Evolutionary conservation across 2,797 vertebrate genomes (phyloP).

Genomic region (Tympanoctomys barrerae): DNA sequence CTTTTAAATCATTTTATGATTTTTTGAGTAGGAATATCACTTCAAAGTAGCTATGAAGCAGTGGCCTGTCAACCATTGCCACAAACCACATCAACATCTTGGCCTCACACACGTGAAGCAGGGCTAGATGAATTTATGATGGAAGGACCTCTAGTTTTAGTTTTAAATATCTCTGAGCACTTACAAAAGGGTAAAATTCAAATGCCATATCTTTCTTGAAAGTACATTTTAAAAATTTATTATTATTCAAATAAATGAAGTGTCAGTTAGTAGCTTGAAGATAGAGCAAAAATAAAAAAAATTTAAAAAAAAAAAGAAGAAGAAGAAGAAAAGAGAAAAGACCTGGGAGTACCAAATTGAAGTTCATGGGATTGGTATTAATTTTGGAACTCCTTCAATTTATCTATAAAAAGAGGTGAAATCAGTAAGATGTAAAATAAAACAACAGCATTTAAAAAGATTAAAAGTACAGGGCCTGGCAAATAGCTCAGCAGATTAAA

Average conservation of each 20-base stretch:
- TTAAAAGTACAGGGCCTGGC: background rate
- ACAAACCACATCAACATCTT: background rate
- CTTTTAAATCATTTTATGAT: background rate
- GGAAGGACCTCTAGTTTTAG: background rate
- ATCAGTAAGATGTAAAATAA: background rate
- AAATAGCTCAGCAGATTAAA: no score
- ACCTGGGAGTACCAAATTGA: background rate
- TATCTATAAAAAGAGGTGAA: background rate
- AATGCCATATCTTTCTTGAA: constrained; percentile 5
- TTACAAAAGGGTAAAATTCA: background rate
- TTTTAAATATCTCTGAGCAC: background rate
- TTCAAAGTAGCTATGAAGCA: constrained; percentile 59
- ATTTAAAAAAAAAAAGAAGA: constrained; percentile 36
- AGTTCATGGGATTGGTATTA: background rate
- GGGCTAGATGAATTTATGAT: background rate
- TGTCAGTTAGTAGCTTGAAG: background rate
- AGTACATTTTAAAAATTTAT: background rate
- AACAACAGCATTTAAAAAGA: background rate
- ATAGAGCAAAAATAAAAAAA: constrained; percentile 32
- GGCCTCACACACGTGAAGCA: background rate
- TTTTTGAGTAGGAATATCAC: background rate
- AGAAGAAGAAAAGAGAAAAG: constrained; percentile 37
- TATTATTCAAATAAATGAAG: background rate
- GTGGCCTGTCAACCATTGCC: background rate
- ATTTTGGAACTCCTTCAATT: background rate